Conservation (phyloP, 2,113 vertebrate genomes). For the Myanophis thanlyinensis region DNA sequence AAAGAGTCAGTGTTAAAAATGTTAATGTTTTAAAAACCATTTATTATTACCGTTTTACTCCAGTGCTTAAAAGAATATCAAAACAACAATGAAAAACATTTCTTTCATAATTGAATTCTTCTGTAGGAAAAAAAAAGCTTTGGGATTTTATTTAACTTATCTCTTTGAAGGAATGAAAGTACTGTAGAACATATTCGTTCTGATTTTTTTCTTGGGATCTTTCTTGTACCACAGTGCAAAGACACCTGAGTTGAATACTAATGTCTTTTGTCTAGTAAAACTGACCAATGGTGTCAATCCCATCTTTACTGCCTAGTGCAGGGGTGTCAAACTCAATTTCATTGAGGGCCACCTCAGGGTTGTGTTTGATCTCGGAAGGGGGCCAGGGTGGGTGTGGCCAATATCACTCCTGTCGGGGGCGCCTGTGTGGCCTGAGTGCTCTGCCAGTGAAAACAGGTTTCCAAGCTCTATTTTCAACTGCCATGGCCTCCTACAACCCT, state of each 20-base stretch:
- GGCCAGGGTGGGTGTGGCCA: too few relatives aligned
- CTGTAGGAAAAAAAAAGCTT: not conserved
- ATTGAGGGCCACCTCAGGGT: too few relatives aligned
- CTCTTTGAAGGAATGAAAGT: not conserved
- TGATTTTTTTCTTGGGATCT: not conserved
- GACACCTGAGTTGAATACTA: not conserved
- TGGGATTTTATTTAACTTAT: not conserved
- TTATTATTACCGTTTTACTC: not conserved
- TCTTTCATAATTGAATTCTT: not conserved
- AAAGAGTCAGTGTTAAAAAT: not conserved
- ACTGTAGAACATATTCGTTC: not conserved
- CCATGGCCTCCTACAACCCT: too few relatives aligned
- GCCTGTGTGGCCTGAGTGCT: too few relatives aligned
- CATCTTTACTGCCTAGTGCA: not conserved
- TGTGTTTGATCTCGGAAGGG: too few relatives aligned
- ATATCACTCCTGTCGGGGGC: too few relatives aligned
- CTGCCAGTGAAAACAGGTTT: too few relatives aligned
- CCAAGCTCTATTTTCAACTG: too few relatives aligned
- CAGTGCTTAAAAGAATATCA: not conserved
- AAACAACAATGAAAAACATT: not conserved
- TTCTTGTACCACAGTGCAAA: not conserved
- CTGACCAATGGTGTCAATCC: not conserved
- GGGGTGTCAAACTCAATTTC: too few relatives aligned
- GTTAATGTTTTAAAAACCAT: not conserved
- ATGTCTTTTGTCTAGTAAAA: not conserved